Percentiles rank a stretch among this genome's conserved stretches.
Evolutionary conservation across 2,888 invertebrate species (phyloP).

Genomic region (Lacanobia oleracea): DNA sequence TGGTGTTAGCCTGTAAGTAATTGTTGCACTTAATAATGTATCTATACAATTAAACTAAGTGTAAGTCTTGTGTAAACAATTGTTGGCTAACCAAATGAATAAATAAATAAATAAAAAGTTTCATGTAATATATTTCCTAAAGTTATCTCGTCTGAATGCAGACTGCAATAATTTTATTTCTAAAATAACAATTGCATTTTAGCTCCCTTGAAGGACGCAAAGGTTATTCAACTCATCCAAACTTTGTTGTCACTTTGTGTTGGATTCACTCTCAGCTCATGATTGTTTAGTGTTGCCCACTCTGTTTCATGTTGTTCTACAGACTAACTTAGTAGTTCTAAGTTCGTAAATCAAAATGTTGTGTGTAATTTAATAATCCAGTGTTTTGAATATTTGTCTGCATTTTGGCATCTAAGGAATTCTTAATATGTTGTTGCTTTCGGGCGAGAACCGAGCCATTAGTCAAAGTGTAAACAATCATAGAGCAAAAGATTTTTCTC

Average conservation of each 20-base stretch:
- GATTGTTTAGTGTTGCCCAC: neutral
- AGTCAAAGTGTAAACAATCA: too few relatives aligned
- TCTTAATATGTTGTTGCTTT: too few relatives aligned
- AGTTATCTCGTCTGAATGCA: constrained; percentile 6
- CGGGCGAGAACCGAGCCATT: too few relatives aligned
- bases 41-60: too few relatives aligned
- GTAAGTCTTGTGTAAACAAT: too few relatives aligned
- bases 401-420: neutral
- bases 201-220: constrained; percentile 8
- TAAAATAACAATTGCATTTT: constrained; percentile 4
- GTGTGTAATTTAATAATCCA: too few relatives aligned
- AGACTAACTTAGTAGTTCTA: neutral
- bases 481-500: too few relatives aligned
- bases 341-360: neutral
- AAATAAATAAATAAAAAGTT: too few relatives aligned
- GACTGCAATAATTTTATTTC: constrained; percentile 9
- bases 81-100: too few relatives aligned
- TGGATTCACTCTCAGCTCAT: neutral
- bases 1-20: too few relatives aligned
- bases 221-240: neutral
- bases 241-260: neutral
- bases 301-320: neutral
- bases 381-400: neutral
- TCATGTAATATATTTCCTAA: constrained; percentile 1
- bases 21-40: too few relatives aligned